These are phyloP conservation scores for Tetramorium alpestre DNA, from an alignment of 1,140 invertebrate species.

Conservation along the genomic window DNA sequence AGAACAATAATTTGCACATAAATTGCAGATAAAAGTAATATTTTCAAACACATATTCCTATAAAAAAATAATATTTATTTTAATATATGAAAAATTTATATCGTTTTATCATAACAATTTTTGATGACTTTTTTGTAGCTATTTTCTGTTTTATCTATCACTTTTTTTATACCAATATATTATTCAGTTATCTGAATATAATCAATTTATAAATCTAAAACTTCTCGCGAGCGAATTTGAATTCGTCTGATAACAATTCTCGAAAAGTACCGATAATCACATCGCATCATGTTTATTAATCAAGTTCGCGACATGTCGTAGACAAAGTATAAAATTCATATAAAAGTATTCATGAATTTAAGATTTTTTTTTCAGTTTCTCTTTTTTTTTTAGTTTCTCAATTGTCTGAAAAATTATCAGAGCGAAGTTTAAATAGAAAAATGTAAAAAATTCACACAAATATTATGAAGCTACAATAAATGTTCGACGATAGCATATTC, in stretches of 20 bases:
- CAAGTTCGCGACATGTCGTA: background rate
- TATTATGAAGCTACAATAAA: too few species aligned
- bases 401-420: background rate
- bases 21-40: background rate
- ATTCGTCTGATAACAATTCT: background rate
- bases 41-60: background rate
- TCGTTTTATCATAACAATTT: background rate
- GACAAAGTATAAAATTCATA: background rate
- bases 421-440: too few species aligned
- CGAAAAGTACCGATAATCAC: background rate
- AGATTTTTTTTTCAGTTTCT: background rate
- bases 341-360: background rate
- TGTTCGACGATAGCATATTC: too few species aligned
- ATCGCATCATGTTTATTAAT: background rate
- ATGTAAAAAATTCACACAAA: too few species aligned
- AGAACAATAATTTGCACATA: slow-evolving; percentile 17
- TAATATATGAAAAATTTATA: background rate
- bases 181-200: slow-evolving; percentile 10
- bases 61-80: background rate
- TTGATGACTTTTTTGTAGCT: background rate
- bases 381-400: background rate
- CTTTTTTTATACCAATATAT: background rate
- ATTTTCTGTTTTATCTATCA: background rate
- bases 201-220: slow-evolving; percentile 20
- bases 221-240: background rate